Percentiles rank a stretch among this genome's conserved stretches.
Evolutionary conservation across 53 echinoderm and acorn worm species (phyloP).

Genomic region (Echinometra lucunter): DNA sequence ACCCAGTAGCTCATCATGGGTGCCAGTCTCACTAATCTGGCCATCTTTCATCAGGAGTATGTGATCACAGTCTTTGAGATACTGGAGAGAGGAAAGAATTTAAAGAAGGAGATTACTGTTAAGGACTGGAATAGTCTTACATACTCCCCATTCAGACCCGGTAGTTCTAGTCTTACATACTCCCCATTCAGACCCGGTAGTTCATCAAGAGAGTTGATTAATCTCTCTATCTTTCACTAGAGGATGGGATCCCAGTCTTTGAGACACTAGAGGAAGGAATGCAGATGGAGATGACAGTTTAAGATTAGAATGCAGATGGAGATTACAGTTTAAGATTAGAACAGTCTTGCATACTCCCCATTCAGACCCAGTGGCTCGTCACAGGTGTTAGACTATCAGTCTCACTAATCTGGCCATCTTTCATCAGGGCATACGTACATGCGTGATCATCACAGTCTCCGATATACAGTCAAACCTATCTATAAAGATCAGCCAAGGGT

Average conservation of each 20-base stretch:
- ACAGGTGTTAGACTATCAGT: conserved; percentile 84
- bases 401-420: conserved; percentile 84
- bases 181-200: conserved; percentile 75
- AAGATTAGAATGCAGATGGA: too few relatives aligned
- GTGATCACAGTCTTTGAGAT: conserved; percentile 89
- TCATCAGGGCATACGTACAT: conserved; percentile 85
- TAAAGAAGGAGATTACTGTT: not conserved
- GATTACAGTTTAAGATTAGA: too few relatives aligned
- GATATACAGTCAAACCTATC: not conserved
- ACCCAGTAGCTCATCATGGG: conserved; percentile 78
- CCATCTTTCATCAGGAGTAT: conserved; percentile 91
- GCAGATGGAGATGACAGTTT: too few relatives aligned
- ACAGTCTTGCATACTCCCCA: conserved; percentile 86
- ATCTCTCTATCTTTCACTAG: conserved; percentile 85
- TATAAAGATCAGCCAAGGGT: too few relatives aligned
- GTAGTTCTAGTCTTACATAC: conserved; percentile 82
- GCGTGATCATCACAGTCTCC: conserved; percentile 90
- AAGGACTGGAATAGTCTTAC: conserved; percentile 70
- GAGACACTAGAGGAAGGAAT: conserved; percentile 75
- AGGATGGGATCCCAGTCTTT: conserved; percentile 88
- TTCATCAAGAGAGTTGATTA: conserved; percentile 79
- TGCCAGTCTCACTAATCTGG: conserved; percentile 79
- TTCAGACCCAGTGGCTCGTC: conserved; percentile 69
- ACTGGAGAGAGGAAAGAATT: conserved; percentile 64
- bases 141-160: conserved; percentile 78